Conservation (phyloP, 2,888 invertebrate genomes). For the Stenodera caucasica region DNA sequence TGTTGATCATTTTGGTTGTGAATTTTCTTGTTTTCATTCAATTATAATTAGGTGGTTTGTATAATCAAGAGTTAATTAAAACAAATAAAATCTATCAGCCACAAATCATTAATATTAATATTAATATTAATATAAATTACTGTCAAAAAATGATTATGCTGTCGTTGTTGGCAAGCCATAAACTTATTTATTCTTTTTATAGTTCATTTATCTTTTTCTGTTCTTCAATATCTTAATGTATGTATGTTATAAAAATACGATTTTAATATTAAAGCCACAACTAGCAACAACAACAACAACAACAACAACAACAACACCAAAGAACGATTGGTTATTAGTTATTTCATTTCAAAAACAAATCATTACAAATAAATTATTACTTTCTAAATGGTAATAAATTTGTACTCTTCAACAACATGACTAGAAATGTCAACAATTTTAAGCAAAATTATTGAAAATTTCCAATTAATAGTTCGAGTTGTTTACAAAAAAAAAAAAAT, state of each 20-base stretch:
- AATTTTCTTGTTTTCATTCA: background rate
- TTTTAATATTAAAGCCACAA: background rate
- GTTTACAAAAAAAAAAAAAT: background rate
- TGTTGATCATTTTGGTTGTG: background rate
- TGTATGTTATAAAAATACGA: background rate
- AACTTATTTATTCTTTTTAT: background rate
- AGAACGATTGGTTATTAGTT: background rate
- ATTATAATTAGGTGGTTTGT: conserved; percentile 1
- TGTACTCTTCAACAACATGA: background rate
- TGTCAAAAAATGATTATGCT: background rate
- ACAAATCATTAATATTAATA: too few relatives aligned
- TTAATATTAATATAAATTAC: conserved; percentile 2
- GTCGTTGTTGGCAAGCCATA: background rate
- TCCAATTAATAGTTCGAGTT: too few relatives aligned
- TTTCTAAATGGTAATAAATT: conserved; percentile 2
- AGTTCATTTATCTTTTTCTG: background rate
- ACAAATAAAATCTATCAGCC: background rate
- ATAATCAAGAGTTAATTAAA: background rate
- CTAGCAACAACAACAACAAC: background rate
- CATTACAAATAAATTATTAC: background rate
- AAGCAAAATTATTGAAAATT: background rate
- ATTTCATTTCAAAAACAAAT: conserved; percentile 1
- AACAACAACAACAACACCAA: background rate
- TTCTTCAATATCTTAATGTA: background rate
- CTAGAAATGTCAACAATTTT: background rate